Conservation (phyloP, 2,797 vertebrate species). For the Nothura maculosa region DNA sequence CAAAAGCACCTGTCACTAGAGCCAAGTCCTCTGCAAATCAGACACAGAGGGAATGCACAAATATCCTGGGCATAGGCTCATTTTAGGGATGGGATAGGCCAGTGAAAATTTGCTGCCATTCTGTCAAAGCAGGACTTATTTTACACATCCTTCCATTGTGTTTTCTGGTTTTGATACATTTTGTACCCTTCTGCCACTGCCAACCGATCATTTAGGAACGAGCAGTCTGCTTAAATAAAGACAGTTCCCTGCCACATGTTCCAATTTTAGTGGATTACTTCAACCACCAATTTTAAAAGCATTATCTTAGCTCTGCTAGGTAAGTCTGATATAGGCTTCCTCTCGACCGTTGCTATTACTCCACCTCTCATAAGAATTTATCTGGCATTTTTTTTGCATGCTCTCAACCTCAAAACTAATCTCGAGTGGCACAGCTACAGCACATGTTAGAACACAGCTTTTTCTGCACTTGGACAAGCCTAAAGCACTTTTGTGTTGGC, state of each 20-base stretch:
- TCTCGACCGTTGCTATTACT: neutral
- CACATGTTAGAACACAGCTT: neutral
- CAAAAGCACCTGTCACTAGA: neutral
- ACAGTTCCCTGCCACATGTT: rapidly evolving
- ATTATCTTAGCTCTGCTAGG: neutral
- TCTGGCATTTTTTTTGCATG: neutral
- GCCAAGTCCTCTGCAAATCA: neutral
- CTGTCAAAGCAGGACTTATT: neutral
- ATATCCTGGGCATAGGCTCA: neutral
- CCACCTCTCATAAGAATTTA: neutral
- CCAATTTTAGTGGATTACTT: neutral
- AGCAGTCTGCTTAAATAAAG: neutral
- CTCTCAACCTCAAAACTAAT: neutral
- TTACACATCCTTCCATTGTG: neutral
- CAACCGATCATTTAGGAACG: neutral
- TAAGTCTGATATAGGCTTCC: neutral
- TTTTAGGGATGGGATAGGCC: rapidly evolving
- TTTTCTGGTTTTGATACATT: neutral
- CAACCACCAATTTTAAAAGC: neutral
- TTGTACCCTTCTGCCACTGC: neutral
- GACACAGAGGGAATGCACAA: neutral
- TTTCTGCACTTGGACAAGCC: neutral
- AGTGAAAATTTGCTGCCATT: neutral
- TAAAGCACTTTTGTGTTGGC: neutral
- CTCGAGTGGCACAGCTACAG: neutral